Evolutionary conservation across 2,797 vertebrate genomes (phyloP).

Genomic region (Sphenopsis melanotis): DNA sequence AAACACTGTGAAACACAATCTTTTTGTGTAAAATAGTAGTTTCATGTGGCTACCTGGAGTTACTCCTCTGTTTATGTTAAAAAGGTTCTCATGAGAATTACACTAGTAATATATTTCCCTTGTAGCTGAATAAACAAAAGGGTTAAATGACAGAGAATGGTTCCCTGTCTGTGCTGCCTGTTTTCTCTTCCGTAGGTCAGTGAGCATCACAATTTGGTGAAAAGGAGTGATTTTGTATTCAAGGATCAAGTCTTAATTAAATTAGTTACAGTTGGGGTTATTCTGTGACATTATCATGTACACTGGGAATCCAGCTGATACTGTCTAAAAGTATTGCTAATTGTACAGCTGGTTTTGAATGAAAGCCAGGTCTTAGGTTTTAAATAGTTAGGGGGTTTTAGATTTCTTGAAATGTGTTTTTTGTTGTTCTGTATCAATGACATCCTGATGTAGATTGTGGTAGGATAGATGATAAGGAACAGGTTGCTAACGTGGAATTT

Average conservation of each 20-base stretch:
- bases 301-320: slow-evolving; percentile 57
- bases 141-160: slow-evolving; percentile 33
- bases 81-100: slow-evolving; percentile 23
- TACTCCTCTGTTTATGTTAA: not conserved
- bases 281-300: slow-evolving; percentile 61
- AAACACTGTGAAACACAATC: not conserved
- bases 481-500: not conserved
- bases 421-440: not conserved
- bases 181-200: slow-evolving; percentile 32
- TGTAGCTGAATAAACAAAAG: slow-evolving; percentile 2
- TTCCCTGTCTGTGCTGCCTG: not conserved
- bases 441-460: not conserved
- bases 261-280: slow-evolving; percentile 63
- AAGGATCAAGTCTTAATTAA: slow-evolving; percentile 58
- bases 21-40: not conserved
- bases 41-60: not conserved
- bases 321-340: slow-evolving; percentile 62
- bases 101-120: not conserved
- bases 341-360: slow-evolving; percentile 63
- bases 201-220: slow-evolving; percentile 41
- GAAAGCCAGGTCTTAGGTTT: slow-evolving; percentile 38
- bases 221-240: slow-evolving; percentile 44
- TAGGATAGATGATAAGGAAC: not conserved
- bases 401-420: not conserved
- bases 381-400: not conserved